A percentile compares a stretch with the other conserved stretches of the same genome.
phyloP scores from a whole-genome alignment of 2,797 vertebrate species.

The Smutsia gigantea region DNA sequence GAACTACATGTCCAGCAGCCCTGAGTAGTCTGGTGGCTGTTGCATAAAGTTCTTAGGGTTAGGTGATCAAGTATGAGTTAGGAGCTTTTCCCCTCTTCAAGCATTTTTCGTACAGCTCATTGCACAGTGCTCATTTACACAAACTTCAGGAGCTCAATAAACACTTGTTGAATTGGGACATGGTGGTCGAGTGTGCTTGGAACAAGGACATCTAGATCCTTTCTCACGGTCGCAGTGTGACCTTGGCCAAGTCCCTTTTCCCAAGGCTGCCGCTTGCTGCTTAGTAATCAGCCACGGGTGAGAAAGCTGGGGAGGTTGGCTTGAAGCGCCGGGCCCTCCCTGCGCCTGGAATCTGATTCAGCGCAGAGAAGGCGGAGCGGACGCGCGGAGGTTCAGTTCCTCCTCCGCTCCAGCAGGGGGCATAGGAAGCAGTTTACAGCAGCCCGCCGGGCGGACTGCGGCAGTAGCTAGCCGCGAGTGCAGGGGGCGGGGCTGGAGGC shows the following conservation, averaged over 20 bases:
- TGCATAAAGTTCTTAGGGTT: background rate
- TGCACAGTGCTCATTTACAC: background rate
- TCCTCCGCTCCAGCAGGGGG: constrained; percentile 79
- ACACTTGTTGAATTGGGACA: constrained; percentile 40
- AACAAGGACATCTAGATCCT: background rate
- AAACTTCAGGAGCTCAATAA: background rate
- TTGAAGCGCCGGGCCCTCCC: rapidly evolving
- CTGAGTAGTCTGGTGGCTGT: background rate
- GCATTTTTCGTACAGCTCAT: background rate
- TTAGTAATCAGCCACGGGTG: background rate
- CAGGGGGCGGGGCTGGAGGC: constrained; percentile 57
- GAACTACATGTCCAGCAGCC: background rate
- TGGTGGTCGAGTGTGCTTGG: background rate
- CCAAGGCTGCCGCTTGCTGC: background rate
- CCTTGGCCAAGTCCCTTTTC: constrained; percentile 55
- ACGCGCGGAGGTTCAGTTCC: constrained; percentile 14
- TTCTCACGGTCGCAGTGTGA: constrained; percentile 45
- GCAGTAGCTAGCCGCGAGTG: background rate
- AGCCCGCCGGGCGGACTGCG: background rate
- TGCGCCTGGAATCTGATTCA: background rate
- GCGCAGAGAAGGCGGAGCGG: background rate
- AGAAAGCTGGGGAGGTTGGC: background rate
- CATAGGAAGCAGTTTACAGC: background rate
- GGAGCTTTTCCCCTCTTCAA: constrained; percentile 17
- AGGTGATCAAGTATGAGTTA: background rate